phyloP scores from a whole-genome alignment of 2,888 invertebrate genomes.

The Sthenelais limicola region DNA sequence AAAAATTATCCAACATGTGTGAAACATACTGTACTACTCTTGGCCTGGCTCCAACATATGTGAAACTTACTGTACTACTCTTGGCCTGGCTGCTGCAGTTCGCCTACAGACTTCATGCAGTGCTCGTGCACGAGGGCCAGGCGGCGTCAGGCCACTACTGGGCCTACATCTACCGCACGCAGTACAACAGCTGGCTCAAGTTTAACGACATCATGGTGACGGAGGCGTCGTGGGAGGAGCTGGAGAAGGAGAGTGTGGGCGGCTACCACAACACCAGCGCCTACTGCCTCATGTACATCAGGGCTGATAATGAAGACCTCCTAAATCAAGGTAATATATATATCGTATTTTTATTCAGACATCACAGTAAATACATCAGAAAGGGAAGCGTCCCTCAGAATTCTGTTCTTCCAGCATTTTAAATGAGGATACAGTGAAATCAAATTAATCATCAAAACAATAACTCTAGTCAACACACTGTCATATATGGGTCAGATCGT shows the following conservation, averaged over 20 bases:
- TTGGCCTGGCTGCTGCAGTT: conserved; percentile 56
- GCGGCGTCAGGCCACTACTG: conserved; percentile 74
- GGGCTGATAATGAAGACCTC: conserved; percentile 56
- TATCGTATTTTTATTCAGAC: too few relatives aligned
- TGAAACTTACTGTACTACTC: too few relatives aligned
- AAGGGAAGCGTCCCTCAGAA: too few relatives aligned
- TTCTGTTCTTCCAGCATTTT: too few relatives aligned
- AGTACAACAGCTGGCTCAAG: conserved; percentile 70
- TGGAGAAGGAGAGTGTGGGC: conserved; percentile 73
- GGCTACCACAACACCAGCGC: conserved; percentile 74
- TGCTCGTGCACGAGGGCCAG: conserved; percentile 74
- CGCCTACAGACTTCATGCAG: conserved; percentile 73
- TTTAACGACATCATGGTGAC: conserved; percentile 74
- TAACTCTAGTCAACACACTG: too few relatives aligned
- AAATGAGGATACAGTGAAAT: too few relatives aligned
- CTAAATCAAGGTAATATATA: conserved; percentile 56
- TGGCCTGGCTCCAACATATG: too few relatives aligned
- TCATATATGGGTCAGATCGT: too few relatives aligned
- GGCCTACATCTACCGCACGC: conserved; percentile 73
- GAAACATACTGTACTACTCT: too few relatives aligned
- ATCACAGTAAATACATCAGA: too few relatives aligned
- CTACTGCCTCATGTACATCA: conserved; percentile 73
- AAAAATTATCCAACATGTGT: too few relatives aligned
- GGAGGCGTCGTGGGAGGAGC: conserved; percentile 72
- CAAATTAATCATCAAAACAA: too few relatives aligned